Evolutionary conservation across 2,797 vertebrate species (phyloP).

Genomic region (Propithecus deckenii): DNA sequence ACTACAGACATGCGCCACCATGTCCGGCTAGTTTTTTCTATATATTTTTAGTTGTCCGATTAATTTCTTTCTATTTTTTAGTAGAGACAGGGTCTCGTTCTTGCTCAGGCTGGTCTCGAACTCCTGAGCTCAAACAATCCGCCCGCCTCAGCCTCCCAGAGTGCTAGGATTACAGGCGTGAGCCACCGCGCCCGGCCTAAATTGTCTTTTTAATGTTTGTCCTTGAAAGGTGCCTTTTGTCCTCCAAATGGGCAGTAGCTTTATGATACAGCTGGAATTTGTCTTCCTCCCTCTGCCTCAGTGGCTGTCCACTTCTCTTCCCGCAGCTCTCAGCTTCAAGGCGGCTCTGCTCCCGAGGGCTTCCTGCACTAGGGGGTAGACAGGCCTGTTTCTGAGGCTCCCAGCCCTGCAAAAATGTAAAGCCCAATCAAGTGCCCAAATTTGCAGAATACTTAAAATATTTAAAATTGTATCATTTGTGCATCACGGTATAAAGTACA

Average conservation of each 20-base stretch:
- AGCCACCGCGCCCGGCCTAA: background rate
- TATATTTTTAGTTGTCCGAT: too few species aligned
- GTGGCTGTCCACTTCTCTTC: background rate
- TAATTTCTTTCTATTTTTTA: too few species aligned
- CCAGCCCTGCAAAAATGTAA: background rate
- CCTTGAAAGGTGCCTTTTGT: background rate
- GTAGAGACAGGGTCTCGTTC: too few species aligned
- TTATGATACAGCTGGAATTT: background rate
- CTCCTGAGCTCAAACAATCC: too few species aligned
- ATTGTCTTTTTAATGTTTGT: background rate
- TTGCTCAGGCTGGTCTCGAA: too few species aligned
- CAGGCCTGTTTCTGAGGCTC: background rate
- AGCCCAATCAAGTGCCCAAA: background rate
- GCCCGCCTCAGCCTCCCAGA: too few species aligned
- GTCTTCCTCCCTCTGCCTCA: too few species aligned
- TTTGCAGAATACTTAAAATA: background rate
- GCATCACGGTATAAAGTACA: background rate
- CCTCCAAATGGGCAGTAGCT: background rate
- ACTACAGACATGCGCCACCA: too few species aligned
- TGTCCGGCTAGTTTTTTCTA: too few species aligned
- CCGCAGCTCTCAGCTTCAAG: background rate
- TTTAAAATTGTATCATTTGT: background rate
- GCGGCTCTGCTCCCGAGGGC: rapidly evolving
- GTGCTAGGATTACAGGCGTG: too few species aligned
- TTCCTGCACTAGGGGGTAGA: background rate